phyloP scores from a whole-genome alignment of 1,140 invertebrate species.

The Eumaeus atala region DNA sequence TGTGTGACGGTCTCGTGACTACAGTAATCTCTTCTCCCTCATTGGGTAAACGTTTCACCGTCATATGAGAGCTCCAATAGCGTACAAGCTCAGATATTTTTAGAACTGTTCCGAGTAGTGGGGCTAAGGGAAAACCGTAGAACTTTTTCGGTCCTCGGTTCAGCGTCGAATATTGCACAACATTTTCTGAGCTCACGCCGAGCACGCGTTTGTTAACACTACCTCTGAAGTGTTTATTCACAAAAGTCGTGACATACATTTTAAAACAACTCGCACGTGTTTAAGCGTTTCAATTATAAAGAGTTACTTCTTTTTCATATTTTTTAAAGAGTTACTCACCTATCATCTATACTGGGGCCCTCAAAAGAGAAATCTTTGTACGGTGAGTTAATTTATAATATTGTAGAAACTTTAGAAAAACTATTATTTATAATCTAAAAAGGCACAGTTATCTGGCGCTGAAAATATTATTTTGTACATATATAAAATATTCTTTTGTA shows the following conservation, averaged over 20 bases:
- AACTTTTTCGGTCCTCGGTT: constrained; percentile 20
- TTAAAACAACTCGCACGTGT: constrained; percentile 7
- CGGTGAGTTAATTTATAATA: constrained; percentile 29
- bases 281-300: constrained; percentile 18
- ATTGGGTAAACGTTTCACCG: constrained; percentile 56
- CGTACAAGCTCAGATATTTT: constrained; percentile 45
- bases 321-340: constrained; percentile 40
- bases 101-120: constrained; percentile 51
- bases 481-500: no score
- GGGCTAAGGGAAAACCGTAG: constrained; percentile 58
- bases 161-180: constrained; percentile 54
- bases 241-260: constrained; percentile 21
- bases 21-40: constrained; percentile 21
- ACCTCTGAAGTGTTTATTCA: constrained; percentile 3
- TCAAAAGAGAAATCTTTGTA: constrained; percentile 30
- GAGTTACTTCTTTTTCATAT: constrained; percentile 39
- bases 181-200: constrained; percentile 42
- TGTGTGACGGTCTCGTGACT: constrained; percentile 53
- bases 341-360: constrained; percentile 22
- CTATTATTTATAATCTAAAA: no score
- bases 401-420: no score
- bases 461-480: no score
- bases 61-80: constrained; percentile 50
- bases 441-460: no score
- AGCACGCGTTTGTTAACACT: constrained; percentile 27